phyloP scores from a whole-genome alignment of 2,888 invertebrate genomes.

The Spisula solida region DNA sequence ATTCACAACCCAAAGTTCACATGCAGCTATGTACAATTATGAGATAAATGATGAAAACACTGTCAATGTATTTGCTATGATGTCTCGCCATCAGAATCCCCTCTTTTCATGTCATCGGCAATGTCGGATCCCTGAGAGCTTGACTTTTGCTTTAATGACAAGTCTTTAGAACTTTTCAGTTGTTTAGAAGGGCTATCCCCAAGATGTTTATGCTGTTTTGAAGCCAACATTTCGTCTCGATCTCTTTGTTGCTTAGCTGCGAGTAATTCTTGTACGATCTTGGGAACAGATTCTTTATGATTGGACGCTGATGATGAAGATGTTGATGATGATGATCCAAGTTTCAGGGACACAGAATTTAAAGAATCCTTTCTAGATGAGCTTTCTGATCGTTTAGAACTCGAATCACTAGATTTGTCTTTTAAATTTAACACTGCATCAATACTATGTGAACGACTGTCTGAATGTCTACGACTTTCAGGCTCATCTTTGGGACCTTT shows the following conservation, averaged over 20 bases:
- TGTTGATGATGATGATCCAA: conserved; percentile 26
- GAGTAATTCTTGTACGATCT: conserved; percentile 68
- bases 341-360: conserved; percentile 54
- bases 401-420: conserved; percentile 21
- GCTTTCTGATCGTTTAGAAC: conserved; percentile 30
- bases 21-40: conserved; percentile 18
- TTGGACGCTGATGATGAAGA: conserved; percentile 42
- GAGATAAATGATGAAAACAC: conserved; percentile 5
- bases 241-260: conserved; percentile 67
- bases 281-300: conserved; percentile 67
- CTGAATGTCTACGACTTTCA: conserved; percentile 43
- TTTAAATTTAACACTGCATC: conserved; percentile 57
- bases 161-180: conserved; percentile 45
- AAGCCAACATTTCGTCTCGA: conserved; percentile 54
- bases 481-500: conserved; percentile 59
- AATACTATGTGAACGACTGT: conserved; percentile 48
- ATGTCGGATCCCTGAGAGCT: conserved; percentile 48
- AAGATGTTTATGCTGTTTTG: conserved; percentile 53
- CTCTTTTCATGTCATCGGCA: conserved; percentile 39
- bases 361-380: conserved; percentile 53
- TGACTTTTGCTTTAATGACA: conserved; percentile 25
- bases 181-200: conserved; percentile 51
- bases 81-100: conserved; percentile 38
- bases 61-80: conserved; percentile 29
- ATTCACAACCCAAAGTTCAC: conserved; percentile 23